Evolutionary conservation across 2,113 vertebrate species (phyloP), one percentile per base, ranked within the genome.

Genomic region (Engraulis encrasicolus): DNA sequence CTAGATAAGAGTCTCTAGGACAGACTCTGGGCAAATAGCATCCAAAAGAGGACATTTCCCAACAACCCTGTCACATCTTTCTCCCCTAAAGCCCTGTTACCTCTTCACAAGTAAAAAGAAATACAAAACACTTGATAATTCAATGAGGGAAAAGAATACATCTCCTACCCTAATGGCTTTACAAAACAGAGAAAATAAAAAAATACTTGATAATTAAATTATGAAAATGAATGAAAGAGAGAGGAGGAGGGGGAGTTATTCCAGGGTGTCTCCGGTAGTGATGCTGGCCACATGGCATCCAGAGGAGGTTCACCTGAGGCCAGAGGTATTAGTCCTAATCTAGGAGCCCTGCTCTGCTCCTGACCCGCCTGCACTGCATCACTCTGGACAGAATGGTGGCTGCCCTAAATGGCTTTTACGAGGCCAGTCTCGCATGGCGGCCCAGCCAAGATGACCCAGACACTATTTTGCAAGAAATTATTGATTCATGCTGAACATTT

Each of bases 251-350:
- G 17, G 66, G 66, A 74, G 66, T 34, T 74, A 74, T 74, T 74
- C 66, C 31, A 74, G 66, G 27, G 66, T 74, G 66, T 74, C 66
- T 15, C 66, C n/a, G n/a, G n/a, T 74, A 9, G 11, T 34, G 66
- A 34, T 31, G 5, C 9, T 34, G 5, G 66, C 3, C n/a, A 34
- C 31, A 27, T 2, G 34, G 61, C 12, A 58, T 81, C 78, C 82
- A 81, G 84, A 74, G 79, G 91, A 90, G 88, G 89, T 89, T 87
- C 91, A 90, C 66, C 34, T 74, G 66, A 74, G 14, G 31, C 87
- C 86, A 88, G 81, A 87, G 48, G 82, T 34, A 49, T 38, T 84
- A 80, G 37, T 58, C 80, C 61, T 54, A 78, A 82, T 40, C 66
- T 52, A 52, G 71, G 58, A 81, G 82, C n/a, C n/a, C n/a, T n/a